phyloP scores from a whole-genome alignment of 2,797 vertebrate species.

The Anguilla obscura region DNA sequence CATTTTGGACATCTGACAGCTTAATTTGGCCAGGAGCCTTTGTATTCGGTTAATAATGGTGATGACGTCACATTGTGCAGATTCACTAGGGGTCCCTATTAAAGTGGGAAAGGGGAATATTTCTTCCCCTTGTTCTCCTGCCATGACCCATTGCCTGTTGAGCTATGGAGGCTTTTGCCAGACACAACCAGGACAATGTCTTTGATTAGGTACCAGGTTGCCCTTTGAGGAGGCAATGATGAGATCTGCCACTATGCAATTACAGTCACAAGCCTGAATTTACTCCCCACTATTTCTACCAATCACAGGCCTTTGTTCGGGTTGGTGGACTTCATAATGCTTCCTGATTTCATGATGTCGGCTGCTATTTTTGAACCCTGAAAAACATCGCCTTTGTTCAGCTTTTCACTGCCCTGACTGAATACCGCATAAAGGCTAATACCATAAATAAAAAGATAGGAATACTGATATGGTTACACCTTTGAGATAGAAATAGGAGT shows the following conservation, averaged over 20 bases:
- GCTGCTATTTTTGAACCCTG: background rate
- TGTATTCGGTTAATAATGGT: background rate
- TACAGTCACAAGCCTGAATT: background rate
- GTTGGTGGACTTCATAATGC: conserved; percentile 2
- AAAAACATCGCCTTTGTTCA: background rate
- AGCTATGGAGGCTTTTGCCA: background rate
- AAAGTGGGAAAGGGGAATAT: background rate
- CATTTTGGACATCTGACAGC: background rate
- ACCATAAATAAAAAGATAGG: background rate
- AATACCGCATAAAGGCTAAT: background rate
- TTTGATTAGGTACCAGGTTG: conserved; percentile 3
- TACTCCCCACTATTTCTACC: background rate
- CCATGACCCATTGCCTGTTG: background rate
- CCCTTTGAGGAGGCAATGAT: background rate
- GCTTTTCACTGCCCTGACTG: background rate
- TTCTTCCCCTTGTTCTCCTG: background rate
- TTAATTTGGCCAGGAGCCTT: background rate
- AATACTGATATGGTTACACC: background rate
- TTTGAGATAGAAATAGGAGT: background rate
- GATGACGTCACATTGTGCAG: background rate
- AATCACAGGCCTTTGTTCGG: conserved; percentile 7
- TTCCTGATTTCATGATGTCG: background rate
- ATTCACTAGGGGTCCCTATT: background rate
- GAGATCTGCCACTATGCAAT: background rate
- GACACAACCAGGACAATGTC: background rate